Evolutionary conservation across 2,797 vertebrate genomes (phyloP).

Genomic region (Rhabdomys pumilio): DNA sequence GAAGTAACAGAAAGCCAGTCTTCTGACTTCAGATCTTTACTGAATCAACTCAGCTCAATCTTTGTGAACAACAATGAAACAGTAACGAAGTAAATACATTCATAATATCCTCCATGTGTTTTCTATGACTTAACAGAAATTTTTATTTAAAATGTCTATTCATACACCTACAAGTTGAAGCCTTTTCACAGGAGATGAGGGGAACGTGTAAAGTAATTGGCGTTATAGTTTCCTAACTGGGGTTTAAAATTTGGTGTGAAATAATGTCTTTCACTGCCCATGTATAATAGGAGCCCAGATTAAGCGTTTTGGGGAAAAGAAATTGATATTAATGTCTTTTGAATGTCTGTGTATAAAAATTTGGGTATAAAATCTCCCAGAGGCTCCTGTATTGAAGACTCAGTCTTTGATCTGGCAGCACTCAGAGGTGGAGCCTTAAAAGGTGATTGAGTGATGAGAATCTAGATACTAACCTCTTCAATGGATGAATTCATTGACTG

Average conservation of each 20-base stretch:
- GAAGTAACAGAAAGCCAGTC: background rate
- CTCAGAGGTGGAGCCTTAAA: background rate
- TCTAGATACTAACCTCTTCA: background rate
- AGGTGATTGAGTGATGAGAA: background rate
- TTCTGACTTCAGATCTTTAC: conserved; percentile 57
- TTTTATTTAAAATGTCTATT: conserved; percentile 17
- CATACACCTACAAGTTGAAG: background rate
- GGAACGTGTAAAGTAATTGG: background rate
- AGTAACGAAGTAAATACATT: conserved; percentile 24
- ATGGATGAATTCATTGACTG: background rate
- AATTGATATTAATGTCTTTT: conserved; percentile 26
- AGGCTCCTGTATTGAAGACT: background rate
- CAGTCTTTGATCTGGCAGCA: background rate
- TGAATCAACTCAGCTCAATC: conserved; percentile 8
- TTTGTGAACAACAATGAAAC: conserved; percentile 53
- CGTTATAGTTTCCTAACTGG: conserved; percentile 18
- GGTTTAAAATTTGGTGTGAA: conserved; percentile 14
- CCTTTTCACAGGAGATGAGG: background rate
- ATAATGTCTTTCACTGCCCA: background rate
- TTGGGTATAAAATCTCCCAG: background rate
- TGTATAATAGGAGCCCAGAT: background rate
- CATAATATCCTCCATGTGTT: background rate
- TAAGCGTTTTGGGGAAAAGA: conserved; percentile 32
- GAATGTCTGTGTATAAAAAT: background rate
- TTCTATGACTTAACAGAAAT: background rate